Evolutionary conservation across 2,888 invertebrate species (phyloP), one percentile per base, ranked within the genome.

Genomic region (Cancer borealis): DNA sequence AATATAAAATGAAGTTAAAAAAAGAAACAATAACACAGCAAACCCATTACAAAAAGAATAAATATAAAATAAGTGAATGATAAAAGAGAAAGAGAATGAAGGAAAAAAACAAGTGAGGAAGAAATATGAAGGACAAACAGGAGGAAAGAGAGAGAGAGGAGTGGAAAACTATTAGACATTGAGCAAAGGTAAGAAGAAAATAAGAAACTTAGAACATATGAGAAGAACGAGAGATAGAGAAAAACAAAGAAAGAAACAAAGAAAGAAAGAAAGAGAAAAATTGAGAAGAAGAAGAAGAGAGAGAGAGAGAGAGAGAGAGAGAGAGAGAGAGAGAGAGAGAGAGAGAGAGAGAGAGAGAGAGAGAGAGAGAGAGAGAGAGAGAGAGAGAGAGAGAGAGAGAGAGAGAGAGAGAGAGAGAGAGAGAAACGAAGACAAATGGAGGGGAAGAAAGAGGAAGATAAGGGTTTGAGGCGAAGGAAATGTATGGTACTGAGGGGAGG

Each of bases 261-360:
- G 79, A 79, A 5, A 79, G 79, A 79, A 5, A 79, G 26, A 79
- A 30, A 26, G 79, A 26, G 26, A 79, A 26, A 79, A 26, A 79
- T 26, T 26, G 79, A 8, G 73, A 79, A 26, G 26, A 26, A 79
- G 73, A 79, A 26, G 26, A 26, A 79, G 73, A 79, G 73, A 79
- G 73, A 79, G 73, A 79, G 73, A 79, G 73, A 79, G 73, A 79
- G 73, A 79, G 73, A 79, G 73, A 79, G 73, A 79, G 73, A 79
- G 73, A 79, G 73, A 79, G 73, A 79, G 73, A 79, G 73, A 79
- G 79, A 79, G 79, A 79, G 79, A 79, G 79, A 8, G 79, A 79
- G 79, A 79, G 79, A 79, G 79, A 79, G 79, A 79, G 79, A 79
- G 79, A 79, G 79, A 79, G 66, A 66, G 66, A 66, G 66, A 66